Base-by-base conservation (phyloP, 1,140 invertebrate species). In the Hypsibius dujardini region DNA sequence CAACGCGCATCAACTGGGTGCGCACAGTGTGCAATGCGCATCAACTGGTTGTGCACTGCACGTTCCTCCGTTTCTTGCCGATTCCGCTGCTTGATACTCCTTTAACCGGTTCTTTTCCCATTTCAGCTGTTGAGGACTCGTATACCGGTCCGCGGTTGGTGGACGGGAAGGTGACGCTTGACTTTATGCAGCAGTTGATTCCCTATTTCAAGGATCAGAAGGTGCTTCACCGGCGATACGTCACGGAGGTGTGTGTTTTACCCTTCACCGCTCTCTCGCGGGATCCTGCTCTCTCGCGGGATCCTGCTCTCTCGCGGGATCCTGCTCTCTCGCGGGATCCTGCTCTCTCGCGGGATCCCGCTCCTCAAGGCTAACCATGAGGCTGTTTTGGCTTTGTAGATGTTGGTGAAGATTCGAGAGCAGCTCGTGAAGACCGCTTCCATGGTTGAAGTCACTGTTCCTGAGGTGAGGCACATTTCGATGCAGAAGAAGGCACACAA, bases 141-240 rank as follows among this genome's bases (percentile, higher is more conserved):
- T 99, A 99, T 77, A 84, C 82, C 67, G 96, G 95, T 60, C 95
- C 96, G 73, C 84, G 86, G 74, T 81, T 98, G 73, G 90, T 91
- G 77, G 85, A 95, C 80, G 88, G 87, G 45, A 88, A 88, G 82
- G 88, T 96, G 0, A 95, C 92, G 0, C 59, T 72, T 46, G 75
- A 83, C 62, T 86, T 86, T 77, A 81, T 85, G 73, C 84, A 86
- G 75, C 87, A 94, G 72, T 81, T 99, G 69, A 87, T 98, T 83
- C 84, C 91, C 74, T 86, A 87, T 76, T 99, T 91, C 79, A 94
- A 90, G 81, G 84, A 88, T 47, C 87, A 95, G 79, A 92, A 92
- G 76, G 92, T 88, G 81, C 81, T 99, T 71, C 95, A 98, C 82
- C 87, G 88, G 75, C 97, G 92, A 84, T 98, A 92, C 85, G 95